Percentiles rank a stretch among this genome's conserved stretches.
phyloP scores from a whole-genome alignment of 2,113 vertebrate species.

The Recurvirostra avosetta region DNA sequence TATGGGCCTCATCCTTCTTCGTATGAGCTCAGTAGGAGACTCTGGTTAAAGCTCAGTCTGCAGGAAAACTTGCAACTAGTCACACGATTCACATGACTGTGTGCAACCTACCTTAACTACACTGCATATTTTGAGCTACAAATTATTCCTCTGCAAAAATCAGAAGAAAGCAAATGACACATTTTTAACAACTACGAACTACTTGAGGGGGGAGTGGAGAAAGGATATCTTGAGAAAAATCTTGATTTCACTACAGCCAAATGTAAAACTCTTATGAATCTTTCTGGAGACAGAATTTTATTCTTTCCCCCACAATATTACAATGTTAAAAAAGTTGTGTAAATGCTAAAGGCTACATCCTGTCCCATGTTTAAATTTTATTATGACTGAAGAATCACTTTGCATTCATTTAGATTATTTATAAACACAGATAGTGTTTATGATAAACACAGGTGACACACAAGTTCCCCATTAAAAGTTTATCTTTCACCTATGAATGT shows the following conservation, averaged over 20 bases:
- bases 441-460: neutral
- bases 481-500: neutral
- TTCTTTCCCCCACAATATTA: neutral
- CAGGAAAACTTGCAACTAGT: neutral
- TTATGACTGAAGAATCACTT: neutral
- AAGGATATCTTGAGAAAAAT: neutral
- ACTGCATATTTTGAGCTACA: neutral
- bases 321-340: neutral
- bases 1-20: neutral
- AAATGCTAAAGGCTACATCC: neutral
- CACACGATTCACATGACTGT: no score
- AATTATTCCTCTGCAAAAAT: neutral
- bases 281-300: neutral
- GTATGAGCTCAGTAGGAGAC: neutral
- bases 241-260: neutral
- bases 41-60: neutral
- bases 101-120: neutral
- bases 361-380: neutral
- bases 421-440: neutral
- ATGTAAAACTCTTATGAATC: neutral
- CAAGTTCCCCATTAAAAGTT: neutral
- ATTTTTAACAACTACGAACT: neutral
- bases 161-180: neutral
- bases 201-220: accelerated
- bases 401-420: neutral